Evolutionary conservation across 2,113 vertebrate genomes (phyloP).

Genomic region (Saccopteryx bilineata): DNA sequence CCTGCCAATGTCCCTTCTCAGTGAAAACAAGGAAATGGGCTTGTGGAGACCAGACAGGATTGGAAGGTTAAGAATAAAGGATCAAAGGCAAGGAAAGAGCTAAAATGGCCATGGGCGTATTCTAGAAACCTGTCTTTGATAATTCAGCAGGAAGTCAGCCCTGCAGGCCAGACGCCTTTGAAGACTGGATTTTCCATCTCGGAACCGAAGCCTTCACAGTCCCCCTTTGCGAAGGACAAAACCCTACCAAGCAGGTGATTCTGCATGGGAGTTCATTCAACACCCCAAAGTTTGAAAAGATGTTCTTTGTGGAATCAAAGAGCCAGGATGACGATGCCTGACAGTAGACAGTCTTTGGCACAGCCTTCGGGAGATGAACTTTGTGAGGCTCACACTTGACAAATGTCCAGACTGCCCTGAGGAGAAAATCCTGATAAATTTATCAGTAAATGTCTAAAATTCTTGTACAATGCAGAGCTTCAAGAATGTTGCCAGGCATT

Average conservation of each 20-base stretch:
- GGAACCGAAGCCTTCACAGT: not conserved
- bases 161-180: not conserved
- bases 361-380: not conserved
- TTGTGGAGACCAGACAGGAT: not conserved
- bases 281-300: not conserved
- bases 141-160: slow-evolving; percentile 33
- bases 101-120: not conserved
- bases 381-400: not conserved
- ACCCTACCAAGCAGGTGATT: not conserved
- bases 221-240: not conserved
- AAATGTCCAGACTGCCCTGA: not conserved
- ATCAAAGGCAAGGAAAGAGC: slow-evolving; percentile 42
- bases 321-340: not conserved
- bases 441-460: slow-evolving; percentile 69
- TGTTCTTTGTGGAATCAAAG: not conserved
- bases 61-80: slow-evolving; percentile 42
- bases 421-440: slow-evolving; percentile 58
- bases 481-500: slow-evolving; percentile 68
- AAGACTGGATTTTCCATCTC: not conserved
- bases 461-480: slow-evolving; percentile 74
- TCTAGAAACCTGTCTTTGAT: slow-evolving; percentile 24
- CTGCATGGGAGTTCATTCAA: slow-evolving; percentile 14
- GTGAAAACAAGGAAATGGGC: not conserved
- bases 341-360: not conserved
- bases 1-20: not conserved